Evolutionary conservation across 2,888 invertebrate genomes (phyloP), one percentile per base, ranked within the genome.

Genomic region (Catotricha subobsoleta): DNA sequence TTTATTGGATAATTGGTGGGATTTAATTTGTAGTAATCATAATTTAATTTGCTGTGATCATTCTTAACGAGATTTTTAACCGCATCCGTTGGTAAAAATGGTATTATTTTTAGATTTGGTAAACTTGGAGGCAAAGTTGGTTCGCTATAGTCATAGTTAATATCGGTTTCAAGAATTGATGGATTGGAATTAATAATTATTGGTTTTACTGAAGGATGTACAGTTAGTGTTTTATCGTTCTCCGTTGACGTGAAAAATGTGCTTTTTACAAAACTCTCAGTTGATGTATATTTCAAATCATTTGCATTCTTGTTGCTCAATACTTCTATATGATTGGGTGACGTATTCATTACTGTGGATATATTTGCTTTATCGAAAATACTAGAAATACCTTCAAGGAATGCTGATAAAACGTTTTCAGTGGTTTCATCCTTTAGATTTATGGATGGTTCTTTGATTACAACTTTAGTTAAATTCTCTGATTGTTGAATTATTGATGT

Each of bases 21-120:
- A n/a, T 43, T 42, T 30, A 45, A 45, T 41, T 46, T 34, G 25
- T 45, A 43, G 25, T 43, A 47, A 29, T 41, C 45, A 27, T 42
- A 39, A 20, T 29, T 28, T n/a, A 39, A 18, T 21, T 39, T 36
- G 13, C 35, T n/a, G 2, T 35, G 40, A 19, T 43, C 25, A 29
- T 20, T n/a, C 29, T 13, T 7, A 4, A 52, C 1, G 64, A 63
- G 41, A 64, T 66, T 46, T 45, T 48, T 68, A 12, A 86, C 72
- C 2, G 87, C 87, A 55, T 87, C 87, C 4, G 83, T 81, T 23
- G 84, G 83, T 45, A 86, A 74, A 58, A 87, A 87, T 7, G 86
- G 84, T 50, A 87, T 86, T 40, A 87, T 87, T 56, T 84, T 84
- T 39, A 84, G 65, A 60, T 84, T 84, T 1, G 84, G 84, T 42